A percentile compares a stretch with the other conserved stretches of the same genome.
These are phyloP conservation scores for Ichneumoninae sp. DNA, from an alignment of 2,888 invertebrate species.

Conservation along the genomic window DNA sequence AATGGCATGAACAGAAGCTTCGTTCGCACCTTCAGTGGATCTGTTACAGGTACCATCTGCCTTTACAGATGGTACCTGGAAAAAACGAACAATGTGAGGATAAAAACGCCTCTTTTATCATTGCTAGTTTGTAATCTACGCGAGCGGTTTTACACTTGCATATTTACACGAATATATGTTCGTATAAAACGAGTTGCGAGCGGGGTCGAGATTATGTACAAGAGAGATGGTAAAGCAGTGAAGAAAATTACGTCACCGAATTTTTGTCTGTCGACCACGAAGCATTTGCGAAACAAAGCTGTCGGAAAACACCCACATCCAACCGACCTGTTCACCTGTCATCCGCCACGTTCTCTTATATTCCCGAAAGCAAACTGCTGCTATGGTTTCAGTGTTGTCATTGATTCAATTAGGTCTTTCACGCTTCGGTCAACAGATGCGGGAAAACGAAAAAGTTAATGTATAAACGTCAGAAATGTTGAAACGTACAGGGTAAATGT, in stretches of 20 bases:
- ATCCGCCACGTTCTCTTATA: background rate
- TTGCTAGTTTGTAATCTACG: conserved; percentile 39
- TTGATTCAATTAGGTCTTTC: background rate
- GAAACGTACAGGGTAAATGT: background rate
- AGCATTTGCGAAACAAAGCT: conserved; percentile 11
- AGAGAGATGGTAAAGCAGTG: conserved; percentile 1
- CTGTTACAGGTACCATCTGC: conserved; percentile 36
- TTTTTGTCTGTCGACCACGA: conserved; percentile 11
- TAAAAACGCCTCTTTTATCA: conserved; percentile 44
- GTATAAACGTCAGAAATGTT: background rate
- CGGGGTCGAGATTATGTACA: conserved; percentile 30
- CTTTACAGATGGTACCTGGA: too few relatives aligned
- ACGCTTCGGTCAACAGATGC: background rate
- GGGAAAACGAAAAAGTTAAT: background rate
- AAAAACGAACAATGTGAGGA: conserved; percentile 15
- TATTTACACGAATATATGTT: background rate
- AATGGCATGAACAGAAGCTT: conserved; percentile 50
- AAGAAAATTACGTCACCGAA: conserved; percentile 18
- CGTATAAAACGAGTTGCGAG: conserved; percentile 10
- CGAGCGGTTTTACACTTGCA: conserved; percentile 21
- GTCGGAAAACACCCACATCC: background rate
- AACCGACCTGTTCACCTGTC: background rate
- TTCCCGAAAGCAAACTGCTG: background rate
- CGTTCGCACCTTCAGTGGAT: conserved; percentile 51
- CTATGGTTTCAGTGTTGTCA: background rate